Conservation (phyloP, 2,113 vertebrate genomes). For the Sander vitreus region DNA sequence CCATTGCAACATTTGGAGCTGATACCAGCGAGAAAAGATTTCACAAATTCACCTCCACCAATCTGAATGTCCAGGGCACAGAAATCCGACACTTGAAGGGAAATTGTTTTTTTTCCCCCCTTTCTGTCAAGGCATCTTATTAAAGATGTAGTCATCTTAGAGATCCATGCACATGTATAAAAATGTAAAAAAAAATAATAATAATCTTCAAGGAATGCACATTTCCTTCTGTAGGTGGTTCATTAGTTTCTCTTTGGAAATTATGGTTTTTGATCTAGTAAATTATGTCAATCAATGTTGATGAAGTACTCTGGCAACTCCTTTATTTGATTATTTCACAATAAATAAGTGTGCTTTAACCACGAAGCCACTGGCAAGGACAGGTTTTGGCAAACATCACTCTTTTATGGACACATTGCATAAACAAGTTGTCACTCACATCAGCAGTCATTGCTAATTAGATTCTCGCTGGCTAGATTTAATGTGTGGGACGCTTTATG, state of each 20-base stretch:
- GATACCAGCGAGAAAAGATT: background rate
- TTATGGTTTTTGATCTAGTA: slow-evolving; percentile 7
- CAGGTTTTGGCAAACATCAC: slow-evolving; percentile 67
- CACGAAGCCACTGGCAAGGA: slow-evolving; percentile 56
- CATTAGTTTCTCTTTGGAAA: slow-evolving; percentile 14
- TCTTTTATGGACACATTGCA: slow-evolving; percentile 64
- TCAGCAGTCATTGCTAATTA: slow-evolving; percentile 71
- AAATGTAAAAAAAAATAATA: background rate
- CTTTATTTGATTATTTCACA: slow-evolving; percentile 56
- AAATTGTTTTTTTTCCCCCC: background rate
- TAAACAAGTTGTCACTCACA: slow-evolving; percentile 80
- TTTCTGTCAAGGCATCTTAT: background rate
- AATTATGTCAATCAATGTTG: slow-evolving; percentile 36
- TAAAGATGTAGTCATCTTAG: background rate
- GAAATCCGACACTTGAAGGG: background rate
- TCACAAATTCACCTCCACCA: background rate
- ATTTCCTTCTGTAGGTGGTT: background rate
- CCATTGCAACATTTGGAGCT: slow-evolving; percentile 21
- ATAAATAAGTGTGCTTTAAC: slow-evolving; percentile 54
- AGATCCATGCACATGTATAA: background rate
- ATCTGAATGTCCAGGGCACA: slow-evolving; percentile 4
- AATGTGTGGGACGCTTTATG: slow-evolving; percentile 56
- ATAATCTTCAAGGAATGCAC: slow-evolving; percentile 14
- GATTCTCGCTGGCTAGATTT: slow-evolving; percentile 63
- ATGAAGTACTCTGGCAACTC: slow-evolving; percentile 33